These are phyloP conservation scores for Camptogramma bilineatum DNA, from an alignment of 2,888 invertebrate species.

Conservation along the genomic window DNA sequence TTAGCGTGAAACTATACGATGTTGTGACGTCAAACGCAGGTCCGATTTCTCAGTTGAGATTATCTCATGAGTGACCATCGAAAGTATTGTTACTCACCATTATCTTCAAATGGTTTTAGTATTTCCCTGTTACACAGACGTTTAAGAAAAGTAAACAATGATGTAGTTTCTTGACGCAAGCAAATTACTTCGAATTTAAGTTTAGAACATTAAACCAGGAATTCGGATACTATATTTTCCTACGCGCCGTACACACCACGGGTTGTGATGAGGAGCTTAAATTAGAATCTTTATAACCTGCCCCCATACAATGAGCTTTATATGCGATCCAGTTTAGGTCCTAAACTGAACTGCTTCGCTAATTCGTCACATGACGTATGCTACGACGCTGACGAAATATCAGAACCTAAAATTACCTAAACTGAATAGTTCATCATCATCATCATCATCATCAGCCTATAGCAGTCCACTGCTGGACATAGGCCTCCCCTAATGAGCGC, in stretches of 20 bases:
- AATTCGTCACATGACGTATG: too few species aligned
- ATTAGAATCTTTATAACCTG: not conserved
- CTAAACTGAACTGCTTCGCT: too few species aligned
- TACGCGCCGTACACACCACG: not conserved
- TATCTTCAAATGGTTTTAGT: conserved; percentile 48
- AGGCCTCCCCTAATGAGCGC: too few species aligned
- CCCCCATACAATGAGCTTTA: too few species aligned
- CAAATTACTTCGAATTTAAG: conserved; percentile 41
- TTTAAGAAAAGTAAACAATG: conserved; percentile 28
- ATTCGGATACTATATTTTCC: conserved; percentile 19
- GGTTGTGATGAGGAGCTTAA: not conserved
- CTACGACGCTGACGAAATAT: too few species aligned
- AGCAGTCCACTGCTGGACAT: too few species aligned
- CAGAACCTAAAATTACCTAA: too few species aligned
- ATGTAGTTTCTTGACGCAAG: conserved; percentile 31
- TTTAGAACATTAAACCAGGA: not conserved
- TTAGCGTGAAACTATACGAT: not conserved
- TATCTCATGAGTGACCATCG: conserved; percentile 21
- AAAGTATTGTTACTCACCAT: conserved; percentile 41
- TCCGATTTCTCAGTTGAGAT: conserved; percentile 52
- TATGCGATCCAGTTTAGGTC: too few species aligned
- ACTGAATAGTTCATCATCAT: too few species aligned
- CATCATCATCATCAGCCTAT: too few species aligned
- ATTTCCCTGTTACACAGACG: conserved; percentile 51
- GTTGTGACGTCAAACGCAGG: conserved; percentile 56